Conservation (phyloP, 37 sponge, comb jelly and placozoan species). For the Dysidea cf. avara region DNA sequence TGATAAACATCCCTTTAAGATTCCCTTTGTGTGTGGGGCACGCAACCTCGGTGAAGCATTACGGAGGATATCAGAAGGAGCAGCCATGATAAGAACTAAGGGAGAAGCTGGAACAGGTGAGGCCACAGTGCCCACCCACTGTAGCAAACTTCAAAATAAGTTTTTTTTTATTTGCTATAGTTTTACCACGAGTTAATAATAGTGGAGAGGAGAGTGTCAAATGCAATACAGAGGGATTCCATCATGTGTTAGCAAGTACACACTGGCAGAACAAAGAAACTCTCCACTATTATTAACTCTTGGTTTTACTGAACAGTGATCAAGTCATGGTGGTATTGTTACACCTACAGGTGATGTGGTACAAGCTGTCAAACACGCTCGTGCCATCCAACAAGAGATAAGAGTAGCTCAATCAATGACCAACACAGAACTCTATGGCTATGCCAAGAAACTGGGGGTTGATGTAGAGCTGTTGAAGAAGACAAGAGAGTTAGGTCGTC, state of each 20-base stretch:
- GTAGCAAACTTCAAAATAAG: too few relatives aligned
- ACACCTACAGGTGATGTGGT: constrained; percentile 83
- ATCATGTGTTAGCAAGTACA: too few relatives aligned
- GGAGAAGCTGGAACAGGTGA: constrained; percentile 87
- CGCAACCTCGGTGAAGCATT: too few relatives aligned
- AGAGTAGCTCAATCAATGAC: constrained; percentile 52
- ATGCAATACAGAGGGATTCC: too few relatives aligned
- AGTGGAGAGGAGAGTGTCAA: too few relatives aligned
- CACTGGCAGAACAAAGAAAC: too few relatives aligned
- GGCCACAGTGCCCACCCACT: neutral
- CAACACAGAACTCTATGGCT: constrained; percentile 58
- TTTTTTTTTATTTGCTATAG: too few relatives aligned
- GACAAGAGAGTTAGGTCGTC: constrained; percentile 68
- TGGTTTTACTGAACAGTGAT: too few relatives aligned
- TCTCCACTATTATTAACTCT: too few relatives aligned
- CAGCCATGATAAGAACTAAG: constrained; percentile 82
- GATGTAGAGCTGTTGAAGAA: constrained; percentile 77
- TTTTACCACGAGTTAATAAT: too few relatives aligned
- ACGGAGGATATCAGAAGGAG: constrained; percentile 77
- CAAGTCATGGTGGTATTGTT: neutral
- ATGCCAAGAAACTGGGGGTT: constrained; percentile 71
- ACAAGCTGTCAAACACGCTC: constrained; percentile 75
- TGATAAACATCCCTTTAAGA: constrained; percentile 66
- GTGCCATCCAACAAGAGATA: constrained; percentile 66
- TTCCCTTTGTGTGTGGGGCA: constrained; percentile 86